Conservation (phyloP, 2,113 vertebrate genomes). For the Phodopus roborovskii region DNA sequence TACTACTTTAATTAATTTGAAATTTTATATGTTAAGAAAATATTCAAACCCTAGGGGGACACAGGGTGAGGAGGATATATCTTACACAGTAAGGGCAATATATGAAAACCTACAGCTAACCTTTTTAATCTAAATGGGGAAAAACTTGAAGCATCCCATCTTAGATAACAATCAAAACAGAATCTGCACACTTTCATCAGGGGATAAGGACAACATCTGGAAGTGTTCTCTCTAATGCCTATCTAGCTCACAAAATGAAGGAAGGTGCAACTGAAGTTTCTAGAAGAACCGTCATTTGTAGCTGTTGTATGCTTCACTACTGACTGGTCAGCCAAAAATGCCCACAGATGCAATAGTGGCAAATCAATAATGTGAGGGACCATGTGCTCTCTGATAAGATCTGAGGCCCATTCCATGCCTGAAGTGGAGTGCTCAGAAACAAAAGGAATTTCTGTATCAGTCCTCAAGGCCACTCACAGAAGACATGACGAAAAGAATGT, state of each 20-base stretch:
- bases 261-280: neutral
- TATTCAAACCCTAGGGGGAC: neutral
- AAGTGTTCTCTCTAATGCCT: neutral
- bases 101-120: neutral
- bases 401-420: neutral
- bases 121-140: neutral
- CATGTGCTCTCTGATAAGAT: neutral
- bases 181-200: neutral
- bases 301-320: neutral
- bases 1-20: neutral
- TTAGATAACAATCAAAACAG: neutral
- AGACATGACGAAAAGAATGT: neutral
- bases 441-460: neutral
- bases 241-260: neutral
- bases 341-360: neutral
- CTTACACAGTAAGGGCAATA: neutral
- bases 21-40: neutral
- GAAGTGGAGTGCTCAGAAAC: neutral
- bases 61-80: neutral
- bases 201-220: neutral
- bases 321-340: neutral
- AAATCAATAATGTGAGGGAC: fast-evolving
- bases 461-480: neutral
- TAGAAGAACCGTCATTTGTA: neutral
- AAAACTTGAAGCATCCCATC: neutral